Percentiles rank a stretch among this genome's conserved stretches.
Conservation (phyloP, 2,797 vertebrate genomes). For the Odontamblyopus lacepedii region DNA sequence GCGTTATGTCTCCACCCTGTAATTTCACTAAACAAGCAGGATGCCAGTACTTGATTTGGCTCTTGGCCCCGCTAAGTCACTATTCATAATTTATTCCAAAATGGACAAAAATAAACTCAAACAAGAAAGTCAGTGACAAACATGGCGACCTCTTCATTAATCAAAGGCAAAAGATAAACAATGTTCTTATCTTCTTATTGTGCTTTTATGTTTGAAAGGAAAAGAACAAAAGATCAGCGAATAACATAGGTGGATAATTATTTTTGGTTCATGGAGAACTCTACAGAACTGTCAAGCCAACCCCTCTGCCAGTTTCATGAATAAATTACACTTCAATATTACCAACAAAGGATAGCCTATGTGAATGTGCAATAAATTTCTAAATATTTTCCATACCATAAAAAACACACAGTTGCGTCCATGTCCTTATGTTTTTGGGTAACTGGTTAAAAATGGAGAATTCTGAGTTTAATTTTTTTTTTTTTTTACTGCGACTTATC, state of each 20-base stretch:
- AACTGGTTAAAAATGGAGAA: no score
- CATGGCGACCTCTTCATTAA: constrained; percentile 35
- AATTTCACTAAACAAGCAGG: constrained; percentile 55
- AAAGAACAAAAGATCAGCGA: constrained; percentile 2
- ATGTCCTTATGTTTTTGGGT: no score
- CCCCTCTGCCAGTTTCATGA: background rate
- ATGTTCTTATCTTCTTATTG: constrained; percentile 17
- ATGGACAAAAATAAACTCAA: constrained; percentile 54
- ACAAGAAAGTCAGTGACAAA: constrained; percentile 38
- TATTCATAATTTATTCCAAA: constrained; percentile 48
- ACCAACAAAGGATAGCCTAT: background rate
- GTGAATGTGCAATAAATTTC: background rate
- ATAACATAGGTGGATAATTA: constrained; percentile 4
- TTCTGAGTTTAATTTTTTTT: background rate
- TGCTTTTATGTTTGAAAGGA: constrained; percentile 17
- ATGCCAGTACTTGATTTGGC: constrained; percentile 58
- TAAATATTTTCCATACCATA: background rate
- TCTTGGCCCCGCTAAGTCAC: constrained; percentile 54
- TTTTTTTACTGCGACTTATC: background rate
- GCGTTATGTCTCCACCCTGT: constrained; percentile 59
- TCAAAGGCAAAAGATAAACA: constrained; percentile 31
- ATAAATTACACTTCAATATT: background rate
- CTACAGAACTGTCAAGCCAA: background rate
- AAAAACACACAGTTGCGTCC: background rate
- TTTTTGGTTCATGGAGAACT: constrained; percentile 5